Conservation (phyloP, 2,113 vertebrate genomes). For the Pelecanus crispus region DNA sequence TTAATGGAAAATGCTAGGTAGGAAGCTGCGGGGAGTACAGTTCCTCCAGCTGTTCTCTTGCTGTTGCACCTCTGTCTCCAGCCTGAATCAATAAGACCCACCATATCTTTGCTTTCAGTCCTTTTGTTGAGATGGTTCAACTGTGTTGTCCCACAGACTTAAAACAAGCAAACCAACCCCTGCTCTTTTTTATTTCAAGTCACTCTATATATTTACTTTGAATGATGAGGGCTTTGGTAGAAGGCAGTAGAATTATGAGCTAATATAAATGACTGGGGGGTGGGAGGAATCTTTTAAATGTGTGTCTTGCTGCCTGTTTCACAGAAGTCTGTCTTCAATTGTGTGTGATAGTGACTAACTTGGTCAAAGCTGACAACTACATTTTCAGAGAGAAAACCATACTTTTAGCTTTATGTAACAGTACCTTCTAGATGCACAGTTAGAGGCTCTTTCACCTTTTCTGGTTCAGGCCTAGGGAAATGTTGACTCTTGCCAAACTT, state of each 20-base stretch:
- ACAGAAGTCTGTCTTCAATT: neutral
- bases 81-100: neutral
- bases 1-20: neutral
- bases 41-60: neutral
- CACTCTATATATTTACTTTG: neutral
- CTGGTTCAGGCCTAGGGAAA: neutral
- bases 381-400: neutral
- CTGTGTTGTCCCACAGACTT: neutral
- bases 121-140: neutral
- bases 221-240: neutral
- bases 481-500: neutral
- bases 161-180: neutral
- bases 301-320: neutral
- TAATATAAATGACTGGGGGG: accelerated
- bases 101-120: neutral
- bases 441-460: neutral
- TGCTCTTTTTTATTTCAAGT: neutral
- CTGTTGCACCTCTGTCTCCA: neutral
- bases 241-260: neutral
- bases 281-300: neutral
- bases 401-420: neutral
- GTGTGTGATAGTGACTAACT: neutral
- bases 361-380: neutral
- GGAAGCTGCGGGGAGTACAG: neutral
- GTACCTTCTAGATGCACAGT: neutral